Conservation (phyloP, 2,888 invertebrate genomes). For the Dolichomitus sp. region DNA sequence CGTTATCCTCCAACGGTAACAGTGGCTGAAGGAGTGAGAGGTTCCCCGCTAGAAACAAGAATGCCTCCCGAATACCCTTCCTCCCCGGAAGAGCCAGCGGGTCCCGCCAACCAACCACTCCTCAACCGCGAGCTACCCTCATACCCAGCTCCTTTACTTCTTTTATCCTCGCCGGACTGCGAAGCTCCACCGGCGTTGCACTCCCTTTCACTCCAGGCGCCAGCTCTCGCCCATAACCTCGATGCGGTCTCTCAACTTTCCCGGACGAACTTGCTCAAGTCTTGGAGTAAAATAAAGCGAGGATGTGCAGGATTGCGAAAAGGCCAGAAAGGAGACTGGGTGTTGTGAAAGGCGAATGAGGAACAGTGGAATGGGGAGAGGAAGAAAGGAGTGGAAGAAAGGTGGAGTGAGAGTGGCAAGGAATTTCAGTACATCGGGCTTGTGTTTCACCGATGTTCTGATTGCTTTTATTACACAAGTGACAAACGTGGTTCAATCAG, state of each 20-base stretch:
- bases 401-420: neutral
- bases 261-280: slow-evolving; percentile 53
- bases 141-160: slow-evolving; percentile 46
- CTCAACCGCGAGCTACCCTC: slow-evolving; percentile 68
- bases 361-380: slow-evolving; percentile 32
- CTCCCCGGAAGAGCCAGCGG: slow-evolving; percentile 18
- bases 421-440: slow-evolving; percentile 44
- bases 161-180: slow-evolving; percentile 1
- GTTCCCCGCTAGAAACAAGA: slow-evolving; percentile 28
- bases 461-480: slow-evolving; percentile 53
- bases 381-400: slow-evolving; percentile 43
- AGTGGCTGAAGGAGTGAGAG: neutral
- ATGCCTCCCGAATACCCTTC: slow-evolving; percentile 42
- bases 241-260: slow-evolving; percentile 58
- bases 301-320: slow-evolving; percentile 14
- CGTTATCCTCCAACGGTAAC: slow-evolving; percentile 46
- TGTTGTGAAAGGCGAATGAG: slow-evolving; percentile 9
- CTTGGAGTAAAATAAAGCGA: slow-evolving; percentile 55
- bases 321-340: slow-evolving; percentile 10
- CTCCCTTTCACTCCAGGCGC: slow-evolving; percentile 12
- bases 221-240: slow-evolving; percentile 29
- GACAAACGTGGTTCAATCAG: slow-evolving; percentile 46
- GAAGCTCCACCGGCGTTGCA: slow-evolving; percentile 1
- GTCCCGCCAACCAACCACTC: slow-evolving; percentile 24
- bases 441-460: slow-evolving; percentile 59